Percentiles rank a stretch among this genome's conserved stretches.
These are phyloP conservation scores for Crocidura indochinensis DNA, from an alignment of 2,797 vertebrate genomes.

Conservation along the genomic window DNA sequence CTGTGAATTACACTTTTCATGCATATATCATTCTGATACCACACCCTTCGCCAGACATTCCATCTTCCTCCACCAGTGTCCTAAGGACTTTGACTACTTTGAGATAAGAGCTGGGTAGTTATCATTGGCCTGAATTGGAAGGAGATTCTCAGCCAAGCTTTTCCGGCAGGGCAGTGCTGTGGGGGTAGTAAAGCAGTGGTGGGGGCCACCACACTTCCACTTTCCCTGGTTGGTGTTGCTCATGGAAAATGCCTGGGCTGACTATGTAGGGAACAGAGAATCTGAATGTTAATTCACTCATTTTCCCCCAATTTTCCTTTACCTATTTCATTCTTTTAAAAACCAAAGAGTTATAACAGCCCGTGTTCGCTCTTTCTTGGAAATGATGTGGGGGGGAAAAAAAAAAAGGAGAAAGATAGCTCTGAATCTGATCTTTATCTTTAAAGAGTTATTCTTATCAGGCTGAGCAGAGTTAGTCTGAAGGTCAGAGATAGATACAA, in stretches of 20 bases:
- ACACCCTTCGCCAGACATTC: no score
- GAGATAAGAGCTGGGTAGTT: not conserved
- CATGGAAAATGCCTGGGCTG: not conserved
- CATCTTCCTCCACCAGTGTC: no score
- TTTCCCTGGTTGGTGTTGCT: not conserved
- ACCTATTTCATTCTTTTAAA: not conserved
- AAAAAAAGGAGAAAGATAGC: not conserved
- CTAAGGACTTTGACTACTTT: no score
- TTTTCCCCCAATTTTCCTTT: constrained; percentile 29
- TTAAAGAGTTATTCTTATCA: not conserved
- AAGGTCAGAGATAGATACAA: no score
- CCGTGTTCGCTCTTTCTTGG: constrained; percentile 9
- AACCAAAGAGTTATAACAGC: not conserved
- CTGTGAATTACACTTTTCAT: no score
- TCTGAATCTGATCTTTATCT: constrained; percentile 34
- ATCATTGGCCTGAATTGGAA: not conserved
- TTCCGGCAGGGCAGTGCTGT: not conserved
- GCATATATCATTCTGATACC: no score
- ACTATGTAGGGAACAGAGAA: no score
- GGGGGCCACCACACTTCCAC: no score
- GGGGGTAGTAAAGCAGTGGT: no score
- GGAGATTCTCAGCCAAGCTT: not conserved
- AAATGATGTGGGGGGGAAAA: constrained; percentile 41
- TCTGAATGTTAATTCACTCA: not conserved
- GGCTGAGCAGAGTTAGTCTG: no score